Evolutionary conservation across 2,888 invertebrate species (phyloP).

Genomic region (Argyra leucocephala): DNA sequence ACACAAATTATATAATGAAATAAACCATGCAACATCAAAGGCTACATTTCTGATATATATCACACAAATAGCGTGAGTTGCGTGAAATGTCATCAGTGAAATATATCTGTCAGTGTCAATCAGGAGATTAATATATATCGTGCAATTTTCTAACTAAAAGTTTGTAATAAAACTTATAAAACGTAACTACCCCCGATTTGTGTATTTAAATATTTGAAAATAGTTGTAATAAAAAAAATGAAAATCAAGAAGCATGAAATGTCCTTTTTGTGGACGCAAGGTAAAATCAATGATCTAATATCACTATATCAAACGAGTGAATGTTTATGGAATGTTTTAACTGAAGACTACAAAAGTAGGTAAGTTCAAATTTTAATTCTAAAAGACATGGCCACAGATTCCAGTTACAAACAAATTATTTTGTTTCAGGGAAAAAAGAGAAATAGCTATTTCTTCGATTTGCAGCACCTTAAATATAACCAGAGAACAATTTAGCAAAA

Average conservation of each 20-base stretch:
- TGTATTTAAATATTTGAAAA: too few relatives aligned
- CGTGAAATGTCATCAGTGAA: background rate
- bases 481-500: slow-evolving; percentile 38
- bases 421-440: slow-evolving; percentile 29
- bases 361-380: background rate
- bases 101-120: background rate
- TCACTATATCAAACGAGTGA: slow-evolving; percentile 35
- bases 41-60: too few relatives aligned
- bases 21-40: too few relatives aligned
- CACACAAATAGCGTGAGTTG: too few relatives aligned
- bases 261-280: slow-evolving; percentile 34
- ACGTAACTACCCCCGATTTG: too few relatives aligned
- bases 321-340: slow-evolving; percentile 40
- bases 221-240: too few relatives aligned
- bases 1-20: too few relatives aligned
- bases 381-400: background rate
- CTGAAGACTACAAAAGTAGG: slow-evolving; percentile 34
- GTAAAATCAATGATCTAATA: slow-evolving; percentile 36
- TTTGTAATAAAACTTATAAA: too few relatives aligned
- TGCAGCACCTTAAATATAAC: slow-evolving; percentile 31
- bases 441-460: slow-evolving; percentile 34
- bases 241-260: background rate
- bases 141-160: too few relatives aligned
- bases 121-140: too few relatives aligned
- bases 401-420: background rate